Conservation (phyloP, 1,140 invertebrate genomes). For the Tribolium castaneum region DNA sequence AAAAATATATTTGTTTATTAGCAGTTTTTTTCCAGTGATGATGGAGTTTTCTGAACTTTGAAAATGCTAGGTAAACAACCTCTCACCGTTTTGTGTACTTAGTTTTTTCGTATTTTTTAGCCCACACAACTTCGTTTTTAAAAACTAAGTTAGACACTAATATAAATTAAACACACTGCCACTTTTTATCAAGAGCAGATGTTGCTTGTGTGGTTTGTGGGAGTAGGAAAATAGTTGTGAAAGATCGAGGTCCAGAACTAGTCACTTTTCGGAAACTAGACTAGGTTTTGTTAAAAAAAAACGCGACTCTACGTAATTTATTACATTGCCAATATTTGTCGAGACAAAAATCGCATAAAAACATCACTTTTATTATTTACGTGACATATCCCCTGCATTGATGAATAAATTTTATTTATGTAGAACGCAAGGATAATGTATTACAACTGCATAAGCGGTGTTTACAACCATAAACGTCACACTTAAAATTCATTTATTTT, state of each 20-base stretch:
- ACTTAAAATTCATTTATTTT: background rate
- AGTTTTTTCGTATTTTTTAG: background rate
- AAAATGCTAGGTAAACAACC: background rate
- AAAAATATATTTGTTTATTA: background rate
- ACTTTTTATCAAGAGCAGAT: no score
- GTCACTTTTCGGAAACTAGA: no score
- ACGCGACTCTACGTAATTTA: background rate
- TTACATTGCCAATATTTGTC: background rate
- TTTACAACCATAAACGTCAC: background rate
- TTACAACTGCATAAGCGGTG: background rate
- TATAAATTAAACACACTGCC: no score
- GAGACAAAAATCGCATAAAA: background rate
- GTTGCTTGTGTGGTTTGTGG: no score
- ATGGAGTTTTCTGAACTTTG: background rate
- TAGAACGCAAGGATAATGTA: background rate
- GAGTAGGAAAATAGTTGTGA: no score
- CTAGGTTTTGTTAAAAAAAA: no score
- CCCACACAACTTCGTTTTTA: background rate
- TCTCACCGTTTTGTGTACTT: background rate
- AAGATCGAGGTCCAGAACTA: no score
- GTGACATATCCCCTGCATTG: background rate
- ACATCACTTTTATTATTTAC: background rate
- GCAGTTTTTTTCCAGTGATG: background rate
- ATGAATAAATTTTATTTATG: background rate
- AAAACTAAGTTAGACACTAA: no score